phyloP scores from a whole-genome alignment of 2,797 vertebrate species.

The Protonibea diacanthus region DNA sequence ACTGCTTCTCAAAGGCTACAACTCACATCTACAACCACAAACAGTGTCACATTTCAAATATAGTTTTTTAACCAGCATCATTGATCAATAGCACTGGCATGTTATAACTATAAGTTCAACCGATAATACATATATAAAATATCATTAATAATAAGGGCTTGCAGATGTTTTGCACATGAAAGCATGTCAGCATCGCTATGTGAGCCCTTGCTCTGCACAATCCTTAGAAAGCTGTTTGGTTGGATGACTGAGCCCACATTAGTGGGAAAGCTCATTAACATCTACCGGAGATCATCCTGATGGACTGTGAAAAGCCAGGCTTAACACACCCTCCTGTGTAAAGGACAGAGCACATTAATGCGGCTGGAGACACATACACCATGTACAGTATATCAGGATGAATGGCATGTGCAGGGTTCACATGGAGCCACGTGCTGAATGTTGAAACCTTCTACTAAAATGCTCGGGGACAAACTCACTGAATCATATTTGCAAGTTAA shows the following conservation, averaged over 20 bases:
- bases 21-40: neutral
- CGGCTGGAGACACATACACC: constrained; percentile 38
- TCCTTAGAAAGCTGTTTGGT: constrained; percentile 78
- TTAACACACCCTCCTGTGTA: constrained; percentile 76
- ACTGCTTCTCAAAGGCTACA: neutral
- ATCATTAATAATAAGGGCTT: constrained; percentile 13
- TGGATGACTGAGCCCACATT: constrained; percentile 74
- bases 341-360: constrained; percentile 62
- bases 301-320: constrained; percentile 80
- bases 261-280: constrained; percentile 80
- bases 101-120: neutral
- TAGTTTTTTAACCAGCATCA: neutral
- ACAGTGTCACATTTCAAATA: constrained; percentile 1
- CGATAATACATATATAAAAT: constrained; percentile 2
- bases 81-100: constrained; percentile 3
- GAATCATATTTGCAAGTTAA: neutral
- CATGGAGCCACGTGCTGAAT: constrained; percentile 29
- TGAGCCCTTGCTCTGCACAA: constrained; percentile 48
- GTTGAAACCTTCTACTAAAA: constrained; percentile 10
- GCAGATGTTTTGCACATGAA: constrained; percentile 40
- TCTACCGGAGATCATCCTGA: constrained; percentile 78
- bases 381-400: constrained; percentile 19
- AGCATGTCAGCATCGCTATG: constrained; percentile 26
- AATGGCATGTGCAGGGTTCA: constrained; percentile 31
- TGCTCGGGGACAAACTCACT: neutral